A percentile compares a stretch with the other conserved stretches of the same genome.
These are phyloP conservation scores for Leptoteleia sp. DNA, from an alignment of 1,140 invertebrate species.

Conservation along the genomic window DNA sequence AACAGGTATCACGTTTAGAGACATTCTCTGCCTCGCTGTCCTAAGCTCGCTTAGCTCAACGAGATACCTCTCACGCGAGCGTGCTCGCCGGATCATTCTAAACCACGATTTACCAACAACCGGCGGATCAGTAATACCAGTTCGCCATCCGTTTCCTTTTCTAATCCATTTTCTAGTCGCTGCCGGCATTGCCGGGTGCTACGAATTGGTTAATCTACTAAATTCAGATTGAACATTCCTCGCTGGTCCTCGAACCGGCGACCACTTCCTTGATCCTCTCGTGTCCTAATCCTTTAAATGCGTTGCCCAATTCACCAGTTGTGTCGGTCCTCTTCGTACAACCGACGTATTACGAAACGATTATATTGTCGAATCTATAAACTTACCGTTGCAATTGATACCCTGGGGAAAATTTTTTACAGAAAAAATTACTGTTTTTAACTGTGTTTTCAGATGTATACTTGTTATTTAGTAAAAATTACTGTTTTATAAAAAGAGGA, in stretches of 20 bases:
- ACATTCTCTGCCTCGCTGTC: slow-evolving; percentile 69
- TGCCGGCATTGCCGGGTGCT: not conserved
- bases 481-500: too few species aligned
- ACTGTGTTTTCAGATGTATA: too few species aligned
- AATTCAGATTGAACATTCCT: slow-evolving; percentile 9
- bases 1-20: slow-evolving; percentile 74
- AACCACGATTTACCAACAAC: slow-evolving; percentile 79
- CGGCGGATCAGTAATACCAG: slow-evolving; percentile 64
- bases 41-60: slow-evolving; percentile 79
- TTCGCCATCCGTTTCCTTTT: slow-evolving; percentile 45
- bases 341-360: too few species aligned
- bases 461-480: too few species aligned
- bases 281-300: slow-evolving; percentile 66
- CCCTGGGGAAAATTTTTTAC: too few species aligned
- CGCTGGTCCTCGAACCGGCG: slow-evolving; percentile 16
- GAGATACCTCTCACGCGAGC: slow-evolving; percentile 70
- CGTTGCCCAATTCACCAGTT: slow-evolving; percentile 67
- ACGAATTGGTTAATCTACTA: slow-evolving; percentile 2
- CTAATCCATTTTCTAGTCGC: slow-evolving; percentile 72
- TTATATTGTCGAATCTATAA: too few species aligned
- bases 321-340: slow-evolving; percentile 20
- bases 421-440: too few species aligned
- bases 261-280: slow-evolving; percentile 68
- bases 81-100: slow-evolving; percentile 76
- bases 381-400: too few species aligned